phyloP scores from a whole-genome alignment of 2,888 invertebrate species.

The Fragum sueziense region DNA sequence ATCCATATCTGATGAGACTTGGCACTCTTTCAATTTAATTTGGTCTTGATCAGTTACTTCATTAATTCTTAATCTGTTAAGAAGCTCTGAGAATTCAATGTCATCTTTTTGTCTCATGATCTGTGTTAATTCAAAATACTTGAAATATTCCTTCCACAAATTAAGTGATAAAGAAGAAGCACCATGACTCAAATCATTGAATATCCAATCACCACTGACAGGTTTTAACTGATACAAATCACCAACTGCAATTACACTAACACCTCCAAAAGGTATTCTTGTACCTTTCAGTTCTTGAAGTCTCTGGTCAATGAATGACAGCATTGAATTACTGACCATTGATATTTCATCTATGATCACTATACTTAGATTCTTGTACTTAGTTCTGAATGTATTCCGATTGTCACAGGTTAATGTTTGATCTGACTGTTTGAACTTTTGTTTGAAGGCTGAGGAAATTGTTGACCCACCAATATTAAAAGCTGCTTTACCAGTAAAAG shows the following conservation, averaged over 20 bases:
- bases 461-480: slow-evolving; percentile 41
- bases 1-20: slow-evolving; percentile 3
- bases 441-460: slow-evolving; percentile 37
- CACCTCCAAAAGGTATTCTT: slow-evolving; percentile 42
- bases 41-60: slow-evolving; percentile 47
- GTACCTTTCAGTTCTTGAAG: slow-evolving; percentile 32
- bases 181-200: slow-evolving; percentile 7
- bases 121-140: slow-evolving; percentile 42
- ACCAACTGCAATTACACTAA: too few species aligned
- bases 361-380: slow-evolving; percentile 30
- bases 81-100: slow-evolving; percentile 52
- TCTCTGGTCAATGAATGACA: slow-evolving; percentile 40
- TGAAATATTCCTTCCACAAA: slow-evolving; percentile 53
- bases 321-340: slow-evolving; percentile 44
- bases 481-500: slow-evolving; percentile 64
- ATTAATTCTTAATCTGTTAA: slow-evolving; percentile 56
- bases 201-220: slow-evolving; percentile 49
- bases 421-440: slow-evolving; percentile 34
- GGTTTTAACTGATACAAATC: slow-evolving; percentile 57
- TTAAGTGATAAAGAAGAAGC: slow-evolving; percentile 40
- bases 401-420: slow-evolving; percentile 21
- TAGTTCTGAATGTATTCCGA: slow-evolving; percentile 29
- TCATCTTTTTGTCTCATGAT: slow-evolving; percentile 61
- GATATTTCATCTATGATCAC: slow-evolving; percentile 56
- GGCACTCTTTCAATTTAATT: slow-evolving; percentile 22